Conservation (phyloP, 2,113 vertebrate species). For the Guaruba guarouba region DNA sequence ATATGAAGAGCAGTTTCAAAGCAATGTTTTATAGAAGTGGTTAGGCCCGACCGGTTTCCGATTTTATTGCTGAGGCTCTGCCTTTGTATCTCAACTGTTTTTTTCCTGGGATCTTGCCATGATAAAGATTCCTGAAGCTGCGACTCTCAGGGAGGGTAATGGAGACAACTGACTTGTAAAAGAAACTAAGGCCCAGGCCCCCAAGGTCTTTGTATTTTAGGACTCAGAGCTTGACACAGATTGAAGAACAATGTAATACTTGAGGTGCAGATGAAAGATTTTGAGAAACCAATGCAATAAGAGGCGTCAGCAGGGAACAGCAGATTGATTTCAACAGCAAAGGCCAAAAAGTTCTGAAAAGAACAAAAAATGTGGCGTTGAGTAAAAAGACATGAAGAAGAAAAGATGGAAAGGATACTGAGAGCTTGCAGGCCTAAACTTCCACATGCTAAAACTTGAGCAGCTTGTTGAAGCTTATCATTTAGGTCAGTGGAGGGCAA, state of each 20-base stretch:
- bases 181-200: neutral
- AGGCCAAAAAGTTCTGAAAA: constrained; percentile 10
- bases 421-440: neutral
- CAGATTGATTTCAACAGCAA: constrained; percentile 29
- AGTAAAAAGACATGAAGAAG: neutral
- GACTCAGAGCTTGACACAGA: neutral
- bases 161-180: neutral
- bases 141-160: neutral
- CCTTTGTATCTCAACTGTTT: neutral
- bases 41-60: neutral
- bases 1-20: neutral
- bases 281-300: constrained; percentile 7
- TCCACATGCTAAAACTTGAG: neutral
- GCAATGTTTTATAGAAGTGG: neutral
- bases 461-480: neutral
- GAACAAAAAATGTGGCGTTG: neutral
- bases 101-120: neutral
- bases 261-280: neutral
- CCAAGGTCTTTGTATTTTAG: neutral
- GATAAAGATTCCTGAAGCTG: neutral
- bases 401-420: neutral
- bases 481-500: neutral
- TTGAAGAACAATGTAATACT: constrained; percentile 6
- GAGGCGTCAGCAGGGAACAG: neutral
- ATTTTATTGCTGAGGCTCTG: neutral